A percentile compares a stretch with the other conserved stretches of the same genome.
phyloP scores from a whole-genome alignment of 2,797 vertebrate genomes.

The Enteromius viviparus region DNA sequence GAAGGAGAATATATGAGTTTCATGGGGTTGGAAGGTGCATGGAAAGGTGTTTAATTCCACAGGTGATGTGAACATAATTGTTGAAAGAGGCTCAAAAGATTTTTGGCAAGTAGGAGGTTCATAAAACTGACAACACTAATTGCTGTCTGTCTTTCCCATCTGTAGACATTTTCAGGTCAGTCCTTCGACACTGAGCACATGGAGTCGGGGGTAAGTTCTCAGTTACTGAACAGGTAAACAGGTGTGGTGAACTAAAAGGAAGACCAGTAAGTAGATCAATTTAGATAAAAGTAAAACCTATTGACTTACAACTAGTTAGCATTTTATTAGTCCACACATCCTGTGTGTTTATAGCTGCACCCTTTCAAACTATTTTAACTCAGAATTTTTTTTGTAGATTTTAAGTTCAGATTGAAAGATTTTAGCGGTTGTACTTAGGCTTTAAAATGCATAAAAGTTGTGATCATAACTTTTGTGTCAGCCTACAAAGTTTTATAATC shows the following conservation, averaged over 20 bases:
- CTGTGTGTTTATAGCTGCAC: not conserved
- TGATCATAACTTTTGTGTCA: not conserved
- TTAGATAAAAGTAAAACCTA: not conserved
- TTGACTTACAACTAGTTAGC: not conserved
- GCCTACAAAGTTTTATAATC: not conserved
- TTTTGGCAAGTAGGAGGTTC: not conserved
- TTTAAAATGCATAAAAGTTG: not conserved
- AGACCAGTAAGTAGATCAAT: not conserved
- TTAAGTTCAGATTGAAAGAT: not conserved
- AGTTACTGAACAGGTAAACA: not conserved
- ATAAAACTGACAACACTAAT: constrained; percentile 6
- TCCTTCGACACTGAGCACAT: constrained; percentile 71
- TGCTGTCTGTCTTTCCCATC: constrained; percentile 43
- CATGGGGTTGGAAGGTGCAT: constrained; percentile 23
- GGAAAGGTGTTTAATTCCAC: constrained; percentile 15
- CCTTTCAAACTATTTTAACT: not conserved
- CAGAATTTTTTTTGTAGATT: not conserved
- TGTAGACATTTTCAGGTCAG: constrained; percentile 68
- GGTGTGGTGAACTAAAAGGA: not conserved
- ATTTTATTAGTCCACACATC: not conserved
- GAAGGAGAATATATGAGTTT: not conserved
- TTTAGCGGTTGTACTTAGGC: not conserved
- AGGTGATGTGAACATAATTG: constrained; percentile 31
- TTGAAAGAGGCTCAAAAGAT: constrained; percentile 3
- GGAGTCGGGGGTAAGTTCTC: constrained; percentile 72